These are phyloP conservation scores for Rhingia rostrata DNA, from an alignment of 2,888 invertebrate species.

Conservation along the genomic window DNA sequence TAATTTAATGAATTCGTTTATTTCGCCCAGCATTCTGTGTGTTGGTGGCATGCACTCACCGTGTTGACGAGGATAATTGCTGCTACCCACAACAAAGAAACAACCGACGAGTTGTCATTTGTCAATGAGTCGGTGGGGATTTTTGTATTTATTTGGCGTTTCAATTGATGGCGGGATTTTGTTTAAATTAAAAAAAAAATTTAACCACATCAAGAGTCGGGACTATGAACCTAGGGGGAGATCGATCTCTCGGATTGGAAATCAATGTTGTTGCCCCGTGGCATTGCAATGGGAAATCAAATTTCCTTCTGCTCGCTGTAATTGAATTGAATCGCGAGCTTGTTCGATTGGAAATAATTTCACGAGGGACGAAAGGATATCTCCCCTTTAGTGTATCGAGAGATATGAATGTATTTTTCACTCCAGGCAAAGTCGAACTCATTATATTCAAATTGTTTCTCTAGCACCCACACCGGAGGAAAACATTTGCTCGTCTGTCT, in stretches of 20 bases:
- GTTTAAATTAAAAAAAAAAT: slow-evolving; percentile 40
- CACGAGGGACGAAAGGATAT: slow-evolving; percentile 7
- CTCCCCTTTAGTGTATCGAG: neutral
- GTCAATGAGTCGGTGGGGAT: slow-evolving; percentile 39
- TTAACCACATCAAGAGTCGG: neutral
- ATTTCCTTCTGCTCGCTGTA: slow-evolving; percentile 2
- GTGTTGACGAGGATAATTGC: slow-evolving; percentile 62
- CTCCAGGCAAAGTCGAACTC: slow-evolving; percentile 13
- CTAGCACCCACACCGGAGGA: no score
- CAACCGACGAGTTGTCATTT: slow-evolving; percentile 57
- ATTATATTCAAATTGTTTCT: slow-evolving; percentile 35
- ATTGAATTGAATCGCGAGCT: slow-evolving; percentile 32
- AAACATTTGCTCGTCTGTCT: neutral
- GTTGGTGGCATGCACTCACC: slow-evolving; percentile 30
- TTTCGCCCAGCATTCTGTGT: slow-evolving; percentile 37
- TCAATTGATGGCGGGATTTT: slow-evolving; percentile 25
- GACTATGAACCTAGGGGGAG: slow-evolving; percentile 23
- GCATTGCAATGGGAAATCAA: slow-evolving; percentile 24
- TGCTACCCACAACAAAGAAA: slow-evolving; percentile 59
- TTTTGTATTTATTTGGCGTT: slow-evolving; percentile 25
- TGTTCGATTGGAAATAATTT: neutral
- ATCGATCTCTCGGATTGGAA: neutral
- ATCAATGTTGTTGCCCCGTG: neutral
- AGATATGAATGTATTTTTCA: slow-evolving; percentile 4
- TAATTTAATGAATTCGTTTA: slow-evolving; percentile 69